Base-by-base conservation (phyloP, 2,888 invertebrate species). In the Abrostola triplasia region DNA sequence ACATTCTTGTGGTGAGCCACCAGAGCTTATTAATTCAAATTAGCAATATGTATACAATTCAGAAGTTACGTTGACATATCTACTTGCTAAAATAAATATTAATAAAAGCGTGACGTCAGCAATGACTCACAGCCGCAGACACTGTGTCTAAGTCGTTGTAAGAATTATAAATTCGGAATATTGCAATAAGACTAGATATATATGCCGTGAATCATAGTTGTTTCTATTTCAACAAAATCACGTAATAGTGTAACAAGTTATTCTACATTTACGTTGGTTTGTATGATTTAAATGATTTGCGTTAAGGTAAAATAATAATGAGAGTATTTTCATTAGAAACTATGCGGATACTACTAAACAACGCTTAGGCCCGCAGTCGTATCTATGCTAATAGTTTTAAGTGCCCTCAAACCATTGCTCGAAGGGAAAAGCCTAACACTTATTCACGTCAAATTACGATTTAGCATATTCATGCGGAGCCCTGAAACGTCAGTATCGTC, bases 121-220 rank as follows among this genome's bases (percentile, higher is more conserved):
- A 58, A 53, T 82, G 82, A 83, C 68, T 82, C 80, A 83, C 66
- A 12, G n/a, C 36, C 36, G 62, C 51, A 77, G 79, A 79, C 80
- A 48, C 54, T 47, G 57, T 61, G 80, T 80, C 80, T 78, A 67
- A 63, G 62, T 71, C 47, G 55, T 62, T 59, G 57, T 47, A 57
- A 70, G 70, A 64, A 74, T 68, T 64, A 63, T 56, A 59, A 50
- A 61, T 60, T 57, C 42, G 42, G 55, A 61, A 64, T 67, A 48
- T 64, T 40, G 44, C 48, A 54, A 57, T 49, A 51, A 51, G 48
- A 12, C 10, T 42, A 53, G 44, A 36, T 38, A 44, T 55, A 49
- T 13, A 36, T 11, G 36, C 13, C 36, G 51, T 71, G 75, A 71
- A 71, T 70, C 64, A 74, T 59, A 47, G 55, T n/a, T 50, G 40